Evolutionary conservation across 2,113 vertebrate genomes (phyloP), one percentile per base, ranked within the genome.

Genomic region (Trogon surrucura): DNA sequence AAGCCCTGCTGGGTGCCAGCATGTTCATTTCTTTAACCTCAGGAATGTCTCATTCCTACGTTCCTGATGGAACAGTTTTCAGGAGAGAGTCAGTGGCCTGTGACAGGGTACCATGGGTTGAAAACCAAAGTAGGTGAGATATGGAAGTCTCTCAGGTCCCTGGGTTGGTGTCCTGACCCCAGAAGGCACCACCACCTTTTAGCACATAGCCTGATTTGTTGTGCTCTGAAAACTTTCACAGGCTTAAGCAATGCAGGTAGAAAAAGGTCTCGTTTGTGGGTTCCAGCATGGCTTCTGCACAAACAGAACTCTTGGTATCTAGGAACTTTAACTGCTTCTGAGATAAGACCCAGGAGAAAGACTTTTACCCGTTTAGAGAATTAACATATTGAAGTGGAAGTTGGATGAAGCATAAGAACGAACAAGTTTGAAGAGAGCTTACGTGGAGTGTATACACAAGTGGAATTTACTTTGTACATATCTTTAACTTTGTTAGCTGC

Each of bases 171-270:
- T n/a, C 36, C 41, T 30, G 23, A 44, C 20, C 30, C 7, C 69
- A 54, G 60, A 54, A 58, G 34, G 47, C 30, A 45, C 64, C 26
- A 19, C 54, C 2, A 13, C 32, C 25, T 67, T 65, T 65, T 26
- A 69, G 56, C 58, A n/a, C 34, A 53, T 32, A 54, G 27, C 15
- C 15, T 10, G 21, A 5, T 57, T 16, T 47, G 53, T 75, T n/a
- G 9, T 50, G 62, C 57, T 7, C 83, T 21, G 26, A 69, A 62
- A 80, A 48, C 20, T n/a, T 70, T 51, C 30, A 80, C 17, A 38
- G n/a, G 58, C 38, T 69, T 34, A 30, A 80, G 41, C 25, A 83
- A 18, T 6, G 14, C 0, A 0, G 22, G 34, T 20, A 0, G 17
- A 62, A 62, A 45, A 45, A 51, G 18, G 47, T 53, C 72, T 60